phyloP scores from a whole-genome alignment of 2,113 vertebrate species.

The Sphaerodactylus townsendi region DNA sequence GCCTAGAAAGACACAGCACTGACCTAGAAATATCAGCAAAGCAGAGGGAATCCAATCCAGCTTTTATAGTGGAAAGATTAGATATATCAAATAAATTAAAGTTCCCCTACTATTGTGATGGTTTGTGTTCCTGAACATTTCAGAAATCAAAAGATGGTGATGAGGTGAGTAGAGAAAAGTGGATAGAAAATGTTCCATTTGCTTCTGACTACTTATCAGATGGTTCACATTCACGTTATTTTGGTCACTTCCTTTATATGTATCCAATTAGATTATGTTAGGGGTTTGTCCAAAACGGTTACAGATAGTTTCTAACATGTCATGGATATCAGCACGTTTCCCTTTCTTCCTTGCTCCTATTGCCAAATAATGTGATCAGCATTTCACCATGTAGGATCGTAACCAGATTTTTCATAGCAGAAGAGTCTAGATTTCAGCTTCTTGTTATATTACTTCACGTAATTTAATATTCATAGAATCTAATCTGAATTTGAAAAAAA shows the following conservation, averaged over 20 bases:
- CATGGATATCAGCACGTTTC: neutral
- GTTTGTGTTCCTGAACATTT: slow-evolving; percentile 42
- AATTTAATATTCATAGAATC: slow-evolving; percentile 23
- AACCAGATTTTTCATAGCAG: too few species aligned
- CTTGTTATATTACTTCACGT: neutral
- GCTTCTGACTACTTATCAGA: neutral
- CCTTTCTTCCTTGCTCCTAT: neutral
- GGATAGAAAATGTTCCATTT: slow-evolving; percentile 39
- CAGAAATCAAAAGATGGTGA: slow-evolving; percentile 26
- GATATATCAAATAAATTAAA: slow-evolving; percentile 28
- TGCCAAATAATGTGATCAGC: slow-evolving; percentile 27
- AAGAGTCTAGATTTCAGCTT: neutral
- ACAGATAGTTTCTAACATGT: neutral
- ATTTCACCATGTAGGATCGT: slow-evolving; percentile 28
- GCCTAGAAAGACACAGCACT: slow-evolving; percentile 67
- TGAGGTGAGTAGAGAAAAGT: slow-evolving; percentile 23
- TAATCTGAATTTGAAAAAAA: slow-evolving; percentile 41
- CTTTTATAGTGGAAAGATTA: slow-evolving; percentile 57
- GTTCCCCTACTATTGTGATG: slow-evolving; percentile 34
- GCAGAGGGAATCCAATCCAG: slow-evolving; percentile 43
- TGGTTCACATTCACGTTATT: neutral
- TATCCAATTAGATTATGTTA: neutral
- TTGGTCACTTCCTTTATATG: neutral
- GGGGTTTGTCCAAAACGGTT: neutral
- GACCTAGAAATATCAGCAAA: slow-evolving; percentile 60